These are phyloP conservation scores for Agelastica alni DNA, from an alignment of 2,888 invertebrate species.

Conservation along the genomic window DNA sequence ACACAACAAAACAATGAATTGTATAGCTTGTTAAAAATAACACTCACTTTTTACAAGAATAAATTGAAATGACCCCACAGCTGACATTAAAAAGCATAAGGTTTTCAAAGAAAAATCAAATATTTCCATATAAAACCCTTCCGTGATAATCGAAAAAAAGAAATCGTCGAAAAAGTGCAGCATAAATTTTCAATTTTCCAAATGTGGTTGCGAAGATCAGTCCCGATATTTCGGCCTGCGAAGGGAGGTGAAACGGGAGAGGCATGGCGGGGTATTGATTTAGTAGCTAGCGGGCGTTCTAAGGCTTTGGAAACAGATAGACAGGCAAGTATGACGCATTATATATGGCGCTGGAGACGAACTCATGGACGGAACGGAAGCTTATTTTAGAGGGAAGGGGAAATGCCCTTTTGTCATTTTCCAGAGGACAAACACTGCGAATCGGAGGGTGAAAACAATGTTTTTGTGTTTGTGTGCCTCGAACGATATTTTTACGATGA, in stretches of 20 bases:
- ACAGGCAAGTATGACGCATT: conserved; percentile 58
- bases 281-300: conserved; percentile 58
- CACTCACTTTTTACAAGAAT: too few relatives aligned
- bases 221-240: conserved; percentile 39
- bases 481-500: too few relatives aligned
- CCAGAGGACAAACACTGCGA: conserved; percentile 10
- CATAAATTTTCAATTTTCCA: conserved; percentile 48
- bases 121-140: too few relatives aligned
- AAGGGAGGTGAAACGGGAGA: conserved; percentile 42
- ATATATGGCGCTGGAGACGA: conserved; percentile 59
- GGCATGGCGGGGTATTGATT: conserved; percentile 55
- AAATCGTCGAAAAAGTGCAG: conserved; percentile 26
- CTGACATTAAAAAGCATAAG: too few relatives aligned
- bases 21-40: too few relatives aligned
- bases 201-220: conserved; percentile 48
- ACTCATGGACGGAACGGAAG: conserved; percentile 38
- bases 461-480: conserved; percentile 11
- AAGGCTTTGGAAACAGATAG: conserved; percentile 57
- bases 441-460: conserved; percentile 7
- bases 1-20: too few relatives aligned
- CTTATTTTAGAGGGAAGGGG: conserved; percentile 21
- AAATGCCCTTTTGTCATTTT: conserved; percentile 31
- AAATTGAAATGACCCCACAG: too few relatives aligned
- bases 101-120: too few relatives aligned
- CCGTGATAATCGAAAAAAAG: not conserved